Base-by-base conservation (phyloP, 1,140 invertebrate genomes). In the Drosophila mayri region DNA sequence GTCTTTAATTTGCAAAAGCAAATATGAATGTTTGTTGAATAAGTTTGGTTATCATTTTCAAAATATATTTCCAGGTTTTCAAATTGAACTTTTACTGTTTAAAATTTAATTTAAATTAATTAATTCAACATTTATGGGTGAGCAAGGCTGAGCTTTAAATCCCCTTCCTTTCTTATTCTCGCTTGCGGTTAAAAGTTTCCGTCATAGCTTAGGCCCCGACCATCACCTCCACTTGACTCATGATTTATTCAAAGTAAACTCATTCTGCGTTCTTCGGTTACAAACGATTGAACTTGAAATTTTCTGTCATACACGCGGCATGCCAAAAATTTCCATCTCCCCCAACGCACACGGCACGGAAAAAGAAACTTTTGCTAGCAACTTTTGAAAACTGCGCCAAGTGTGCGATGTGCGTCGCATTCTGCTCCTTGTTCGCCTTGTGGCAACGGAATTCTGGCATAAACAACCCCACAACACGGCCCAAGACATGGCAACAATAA, bases 181-280 rank as follows among this genome's bases (percentile, higher is more conserved):
- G 12, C 14, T 28, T 22, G 30, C 30, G 52, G 35, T 63, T 43
- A 76, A 64, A 75, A 76, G 72, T 76, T 60, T 76, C 14, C 30
- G 2, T 49, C 61, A 58, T 81, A 79, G 79, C 59, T 70, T 25
- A 61, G 46, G 40, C 41, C 43, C 30, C 30, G 7, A 14, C 30
- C 35, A 30, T 20, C 22, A 41, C 54, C 38, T 28, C 38, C 57
- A 73, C 61, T 67, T 67, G 61, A 64, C 76, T 80, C 72, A 78
- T 87, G 84, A 87, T 84, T 87, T 87, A 87, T 87, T 87, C 85
- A 88, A 80, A 84, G 73, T 87, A 84, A 80, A 84, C 72, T 84
- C 84, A 74, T 88, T 80, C 60, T 72, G 43, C 63, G 55, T 25
- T 76, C 65, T 54, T 76, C 60, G 68, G 68, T 80, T 83, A 79